Evolutionary conservation across 1,140 invertebrate species (phyloP), one percentile per base, ranked within the genome.

Genomic region (Venustaconcha ellipsiformis): DNA sequence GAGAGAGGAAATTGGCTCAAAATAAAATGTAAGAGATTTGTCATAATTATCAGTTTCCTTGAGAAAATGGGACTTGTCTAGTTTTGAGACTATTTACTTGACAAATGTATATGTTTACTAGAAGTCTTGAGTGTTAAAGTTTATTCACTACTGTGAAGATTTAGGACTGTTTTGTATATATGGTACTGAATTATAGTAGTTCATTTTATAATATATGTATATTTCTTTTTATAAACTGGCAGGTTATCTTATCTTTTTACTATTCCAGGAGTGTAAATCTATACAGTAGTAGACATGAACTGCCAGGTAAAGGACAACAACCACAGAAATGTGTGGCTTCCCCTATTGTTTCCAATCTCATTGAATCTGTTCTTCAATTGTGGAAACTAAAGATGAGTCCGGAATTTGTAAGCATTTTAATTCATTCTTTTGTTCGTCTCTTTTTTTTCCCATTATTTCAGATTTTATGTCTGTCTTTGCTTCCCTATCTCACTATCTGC

Each of bases 341-440:
- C 0, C 94, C 94, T 67, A 89, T 97, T 2, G 94, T 97, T 14
- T 93, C 94, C 23, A 93, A 94, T 76, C 95, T 96, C 93, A 89
- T 96, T 56, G 96, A 97, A 90, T 94, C 94, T 14, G 91, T 96
- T 5, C 91, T 94, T 5, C 93, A 94, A 80, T 93, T 97, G 91
- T 94, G 94, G 89, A 93, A 92, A 80, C 89, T 94, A 59, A 92
- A 92, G 76, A 92, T 92, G 80, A 92, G 93, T 65, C 90, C 93
- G 37, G 91, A 93, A 86, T 92, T 93, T 89, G 94, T 95, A 92
- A 93, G 92, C 91, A 56, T 14, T 57, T 20, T 63, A 12, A 17
- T 14, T 14, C 11, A 55, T 59, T 18, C 55, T 17, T 72, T 15
- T 5, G 18, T 17, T 0, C 18, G 12, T 55, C 67, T 56, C 11